phyloP scores from a whole-genome alignment of 2,888 invertebrate species.

The Deilephila porcellus region DNA sequence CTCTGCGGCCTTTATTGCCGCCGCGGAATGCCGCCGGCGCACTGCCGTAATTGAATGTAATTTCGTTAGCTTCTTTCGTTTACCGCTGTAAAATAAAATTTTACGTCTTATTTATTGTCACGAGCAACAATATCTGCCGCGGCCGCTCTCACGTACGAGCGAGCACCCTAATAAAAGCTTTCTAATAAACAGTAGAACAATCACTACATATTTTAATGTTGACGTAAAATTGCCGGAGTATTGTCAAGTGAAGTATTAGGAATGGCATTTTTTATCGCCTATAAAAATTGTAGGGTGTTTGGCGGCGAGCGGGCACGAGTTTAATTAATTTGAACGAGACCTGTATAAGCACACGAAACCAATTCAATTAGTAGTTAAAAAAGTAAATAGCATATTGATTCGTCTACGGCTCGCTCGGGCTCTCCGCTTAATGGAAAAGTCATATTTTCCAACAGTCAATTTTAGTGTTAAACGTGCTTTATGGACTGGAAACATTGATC shows the following conservation, averaged over 20 bases:
- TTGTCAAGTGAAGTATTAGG: slow-evolving; percentile 45
- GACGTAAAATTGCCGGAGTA: slow-evolving; percentile 50
- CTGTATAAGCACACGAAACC: slow-evolving; percentile 58
- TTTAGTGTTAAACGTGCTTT: slow-evolving; percentile 29
- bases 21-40: slow-evolving; percentile 73
- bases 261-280: slow-evolving; percentile 58
- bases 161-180: slow-evolving; percentile 56
- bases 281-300: slow-evolving; percentile 57
- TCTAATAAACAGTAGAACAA: slow-evolving; percentile 58
- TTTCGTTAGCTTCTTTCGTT: slow-evolving; percentile 82
- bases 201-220: slow-evolving; percentile 58
- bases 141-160: slow-evolving; percentile 52
- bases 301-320: slow-evolving; percentile 52
- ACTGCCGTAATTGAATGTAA: slow-evolving; percentile 82
- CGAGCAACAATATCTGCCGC: slow-evolving; percentile 69
- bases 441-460: slow-evolving; percentile 38
- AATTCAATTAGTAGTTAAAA: slow-evolving; percentile 72
- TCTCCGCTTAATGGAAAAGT: slow-evolving; percentile 41
- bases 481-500: slow-evolving; percentile 20
- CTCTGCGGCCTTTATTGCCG: slow-evolving; percentile 75
- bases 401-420: slow-evolving; percentile 42
- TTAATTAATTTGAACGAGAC: slow-evolving; percentile 70
- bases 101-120: slow-evolving; percentile 82
- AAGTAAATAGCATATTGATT: slow-evolving; percentile 60
- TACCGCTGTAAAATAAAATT: slow-evolving; percentile 83